Conservation (phyloP, 2,888 invertebrate species). For the Germaria angustata region DNA sequence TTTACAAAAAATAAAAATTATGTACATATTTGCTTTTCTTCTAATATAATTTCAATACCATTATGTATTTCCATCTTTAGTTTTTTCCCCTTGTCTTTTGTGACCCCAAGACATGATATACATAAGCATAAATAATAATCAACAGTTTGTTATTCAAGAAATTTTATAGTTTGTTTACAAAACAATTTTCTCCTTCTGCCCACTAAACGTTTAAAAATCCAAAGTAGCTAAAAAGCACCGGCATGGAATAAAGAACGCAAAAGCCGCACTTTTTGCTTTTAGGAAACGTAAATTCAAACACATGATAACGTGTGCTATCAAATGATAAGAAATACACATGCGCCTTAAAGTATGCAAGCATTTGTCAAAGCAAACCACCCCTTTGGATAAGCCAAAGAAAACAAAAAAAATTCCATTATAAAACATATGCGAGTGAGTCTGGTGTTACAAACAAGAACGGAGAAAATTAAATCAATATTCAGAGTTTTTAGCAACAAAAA, state of each 20-base stretch:
- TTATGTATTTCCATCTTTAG: background rate
- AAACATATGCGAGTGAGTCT: constrained; percentile 52
- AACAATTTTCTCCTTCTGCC: constrained; percentile 17
- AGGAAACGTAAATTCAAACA: background rate
- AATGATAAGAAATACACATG: constrained; percentile 57
- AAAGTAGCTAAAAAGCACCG: constrained; percentile 29
- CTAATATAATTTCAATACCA: background rate
- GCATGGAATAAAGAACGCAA: constrained; percentile 1
- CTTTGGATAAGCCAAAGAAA: constrained; percentile 3
- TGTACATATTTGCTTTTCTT: no score
- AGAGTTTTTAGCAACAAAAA: constrained; percentile 48
- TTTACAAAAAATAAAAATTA: background rate
- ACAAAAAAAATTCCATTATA: background rate
- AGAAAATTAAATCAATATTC: constrained; percentile 55
- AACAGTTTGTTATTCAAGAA: constrained; percentile 46
- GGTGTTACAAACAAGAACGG: constrained; percentile 30
- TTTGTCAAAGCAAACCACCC: constrained; percentile 58
- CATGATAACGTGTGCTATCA: constrained; percentile 22
- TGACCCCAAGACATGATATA: no score
- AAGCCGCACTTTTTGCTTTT: background rate
- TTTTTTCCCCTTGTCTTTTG: background rate
- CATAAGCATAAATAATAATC: no score
- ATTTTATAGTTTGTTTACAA: constrained; percentile 48
- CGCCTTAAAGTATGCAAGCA: constrained; percentile 58
- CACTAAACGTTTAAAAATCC: background rate